Base-by-base conservation (phyloP, 2,797 vertebrate species). In the Heliangelus exortis region DNA sequence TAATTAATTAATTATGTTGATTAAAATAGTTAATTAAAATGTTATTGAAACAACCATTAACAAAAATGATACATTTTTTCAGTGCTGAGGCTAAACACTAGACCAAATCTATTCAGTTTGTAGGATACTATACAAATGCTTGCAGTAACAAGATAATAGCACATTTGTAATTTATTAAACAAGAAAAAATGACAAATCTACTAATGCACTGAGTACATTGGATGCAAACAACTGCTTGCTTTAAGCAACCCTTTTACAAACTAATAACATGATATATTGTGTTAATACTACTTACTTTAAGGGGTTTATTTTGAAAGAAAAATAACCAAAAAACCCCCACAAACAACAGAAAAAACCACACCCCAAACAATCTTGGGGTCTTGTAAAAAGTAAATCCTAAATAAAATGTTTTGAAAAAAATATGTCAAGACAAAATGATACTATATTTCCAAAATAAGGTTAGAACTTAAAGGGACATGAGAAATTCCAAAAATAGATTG, bases 311-410 rank as follows among this genome's bases (percentile, higher is more conserved):
- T 50, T 13, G 7, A 3, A 50, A 81, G 48, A 87, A 39, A 17
- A 34, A 18, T 5, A 7, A 34, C 13, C 28, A 25, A 12, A 50
- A 50, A 50, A 51, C 10, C 48, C 1, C 2, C 33, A 18, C 36
- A 7, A 8, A 55, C 31, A 1, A 1, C 0, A 31, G 31, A 53
- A n/a, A 4, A 51, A 4, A 51, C 19, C 1, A 4, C 10, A 17
- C 7, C 3, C 2, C 3, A 59, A 48, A 6, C 1, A 7, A 34
- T 7, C 3, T 47, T 23, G 53, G 3, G 2, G 2, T 29, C 80
- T 79, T 55, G 23, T 14, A 9, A 39, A 82, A 79, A 45, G 3
- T 29, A 7, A 65, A 36, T n/a, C 11, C 6, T 31, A 25, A 55
- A 89, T 45, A 23, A 76, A 59, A 16, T 2, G 2, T 17, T 53